Evolutionary conservation across 2,888 invertebrate species (phyloP).

Genomic region (Sclerodermus sp.): DNA sequence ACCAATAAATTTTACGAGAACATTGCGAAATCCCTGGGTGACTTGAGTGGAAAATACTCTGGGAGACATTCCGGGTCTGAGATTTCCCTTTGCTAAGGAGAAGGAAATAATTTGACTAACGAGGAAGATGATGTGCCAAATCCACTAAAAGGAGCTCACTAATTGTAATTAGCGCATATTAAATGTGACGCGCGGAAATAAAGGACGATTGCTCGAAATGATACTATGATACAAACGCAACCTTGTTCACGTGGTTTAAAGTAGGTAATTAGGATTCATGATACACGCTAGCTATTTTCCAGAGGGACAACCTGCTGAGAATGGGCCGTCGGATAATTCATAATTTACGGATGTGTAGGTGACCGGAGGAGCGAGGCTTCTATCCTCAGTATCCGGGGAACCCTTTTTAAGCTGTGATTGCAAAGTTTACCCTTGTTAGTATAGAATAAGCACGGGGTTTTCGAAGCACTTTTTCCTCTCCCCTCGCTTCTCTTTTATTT

Average conservation of each 20-base stretch:
- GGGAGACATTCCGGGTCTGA: too few species aligned
- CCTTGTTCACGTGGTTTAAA: slow-evolving; percentile 21
- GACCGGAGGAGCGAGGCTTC: slow-evolving; percentile 25
- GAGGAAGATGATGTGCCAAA: too few species aligned
- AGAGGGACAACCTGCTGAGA: slow-evolving; percentile 34
- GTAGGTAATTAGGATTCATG: slow-evolving; percentile 47
- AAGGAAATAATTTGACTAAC: too few species aligned
- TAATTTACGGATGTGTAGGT: slow-evolving; percentile 37
- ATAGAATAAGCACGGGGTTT: slow-evolving; percentile 21
- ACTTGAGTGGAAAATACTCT: too few species aligned
- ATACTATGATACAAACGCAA: slow-evolving; percentile 5
- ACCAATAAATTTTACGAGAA: too few species aligned
- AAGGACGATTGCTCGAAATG: slow-evolving; percentile 1
- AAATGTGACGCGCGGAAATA: neutral
- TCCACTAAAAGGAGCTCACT: too few species aligned
- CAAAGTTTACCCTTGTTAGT: slow-evolving; percentile 26
- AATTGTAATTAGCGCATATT: too few species aligned
- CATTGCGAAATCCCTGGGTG: too few species aligned
- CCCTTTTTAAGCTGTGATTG: slow-evolving; percentile 23
- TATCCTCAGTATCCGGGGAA: slow-evolving; percentile 18
- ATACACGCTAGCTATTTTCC: slow-evolving; percentile 42
- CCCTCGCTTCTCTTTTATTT: too few species aligned
- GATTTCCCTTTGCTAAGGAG: too few species aligned
- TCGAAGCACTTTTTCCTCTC: slow-evolving; percentile 4
- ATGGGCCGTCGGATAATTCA: slow-evolving; percentile 31